Evolutionary conservation across 2,888 invertebrate species (phyloP).

Genomic region (Tetranychus truncatus): DNA sequence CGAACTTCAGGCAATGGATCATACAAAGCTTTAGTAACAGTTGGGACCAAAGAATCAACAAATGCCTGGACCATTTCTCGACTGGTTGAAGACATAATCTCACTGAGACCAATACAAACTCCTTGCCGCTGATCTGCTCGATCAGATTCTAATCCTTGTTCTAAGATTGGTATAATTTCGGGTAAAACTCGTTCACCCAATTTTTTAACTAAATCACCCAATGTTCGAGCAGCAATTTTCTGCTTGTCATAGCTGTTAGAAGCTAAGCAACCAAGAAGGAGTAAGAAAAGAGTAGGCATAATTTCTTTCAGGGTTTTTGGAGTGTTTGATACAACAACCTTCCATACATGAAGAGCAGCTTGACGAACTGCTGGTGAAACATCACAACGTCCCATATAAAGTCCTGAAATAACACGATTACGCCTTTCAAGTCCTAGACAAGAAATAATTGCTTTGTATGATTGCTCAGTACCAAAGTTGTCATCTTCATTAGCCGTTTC

Average conservation of each 20-base stretch:
- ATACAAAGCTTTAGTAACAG: slow-evolving; percentile 79
- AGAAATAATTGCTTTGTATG: slow-evolving; percentile 66
- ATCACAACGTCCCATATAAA: slow-evolving; percentile 94
- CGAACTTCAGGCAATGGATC: slow-evolving; percentile 80
- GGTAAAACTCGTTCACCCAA: slow-evolving; percentile 90
- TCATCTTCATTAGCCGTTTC: slow-evolving; percentile 96
- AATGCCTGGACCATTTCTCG: slow-evolving; percentile 80
- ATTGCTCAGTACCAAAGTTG: slow-evolving; percentile 93
- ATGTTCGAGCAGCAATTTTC: slow-evolving; percentile 83
- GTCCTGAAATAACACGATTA: slow-evolving; percentile 74
- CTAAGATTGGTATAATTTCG: slow-evolving; percentile 92
- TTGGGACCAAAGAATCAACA: slow-evolving; percentile 70
- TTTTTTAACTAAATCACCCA: slow-evolving; percentile 90
- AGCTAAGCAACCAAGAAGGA: slow-evolving; percentile 79
- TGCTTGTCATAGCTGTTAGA: slow-evolving; percentile 89
- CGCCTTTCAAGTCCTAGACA: slow-evolving; percentile 72
- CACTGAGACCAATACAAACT: slow-evolving; percentile 90
- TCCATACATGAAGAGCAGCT: slow-evolving; percentile 96
- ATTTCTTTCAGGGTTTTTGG: slow-evolving; percentile 90
- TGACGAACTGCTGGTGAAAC: slow-evolving; percentile 91
- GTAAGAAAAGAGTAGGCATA: slow-evolving; percentile 72
- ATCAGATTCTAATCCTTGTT: slow-evolving; percentile 72
- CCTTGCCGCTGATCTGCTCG: slow-evolving; percentile 89
- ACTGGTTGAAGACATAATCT: slow-evolving; percentile 91
- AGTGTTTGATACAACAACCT: slow-evolving; percentile 94